Evolutionary conservation across 1,140 invertebrate genomes (phyloP).

Genomic region (Heliconius congener): DNA sequence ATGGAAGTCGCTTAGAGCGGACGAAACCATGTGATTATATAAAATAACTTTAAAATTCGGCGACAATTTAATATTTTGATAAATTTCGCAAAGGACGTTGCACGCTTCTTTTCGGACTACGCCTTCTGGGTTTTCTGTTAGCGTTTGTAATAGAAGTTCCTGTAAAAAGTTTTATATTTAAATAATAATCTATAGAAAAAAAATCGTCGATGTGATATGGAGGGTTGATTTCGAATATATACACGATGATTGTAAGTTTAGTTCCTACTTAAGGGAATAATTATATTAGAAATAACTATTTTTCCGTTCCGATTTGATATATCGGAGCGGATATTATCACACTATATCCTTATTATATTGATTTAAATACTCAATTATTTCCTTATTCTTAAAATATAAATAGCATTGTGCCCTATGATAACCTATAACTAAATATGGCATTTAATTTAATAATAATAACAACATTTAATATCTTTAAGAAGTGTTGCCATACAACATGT

Average conservation of each 20-base stretch:
- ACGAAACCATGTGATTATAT: constrained; percentile 83
- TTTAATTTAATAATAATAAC: background rate
- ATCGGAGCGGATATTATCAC: no score
- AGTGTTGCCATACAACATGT: no score
- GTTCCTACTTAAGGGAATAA: no score
- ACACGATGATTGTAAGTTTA: no score
- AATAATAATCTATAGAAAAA: no score
- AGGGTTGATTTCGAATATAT: no score
- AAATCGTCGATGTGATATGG: no score
- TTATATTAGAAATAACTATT: no score
- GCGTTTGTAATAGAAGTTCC: constrained; percentile 83
- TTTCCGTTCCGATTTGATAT: no score
- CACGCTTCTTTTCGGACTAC: constrained; percentile 88
- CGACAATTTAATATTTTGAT: constrained; percentile 84
- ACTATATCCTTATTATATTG: background rate
- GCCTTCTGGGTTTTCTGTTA: constrained; percentile 87
- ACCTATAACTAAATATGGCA: background rate
- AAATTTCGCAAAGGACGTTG: constrained; percentile 84
- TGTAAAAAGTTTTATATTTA: constrained; percentile 60
- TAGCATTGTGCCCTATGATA: background rate
- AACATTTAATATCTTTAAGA: background rate
- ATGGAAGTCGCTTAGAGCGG: constrained; percentile 86
- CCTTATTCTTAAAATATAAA: constrained; percentile 4
- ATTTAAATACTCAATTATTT: background rate
- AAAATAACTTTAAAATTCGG: constrained; percentile 71